Conservation (phyloP, 2,888 invertebrate species). For the Xanthia icteritia region DNA sequence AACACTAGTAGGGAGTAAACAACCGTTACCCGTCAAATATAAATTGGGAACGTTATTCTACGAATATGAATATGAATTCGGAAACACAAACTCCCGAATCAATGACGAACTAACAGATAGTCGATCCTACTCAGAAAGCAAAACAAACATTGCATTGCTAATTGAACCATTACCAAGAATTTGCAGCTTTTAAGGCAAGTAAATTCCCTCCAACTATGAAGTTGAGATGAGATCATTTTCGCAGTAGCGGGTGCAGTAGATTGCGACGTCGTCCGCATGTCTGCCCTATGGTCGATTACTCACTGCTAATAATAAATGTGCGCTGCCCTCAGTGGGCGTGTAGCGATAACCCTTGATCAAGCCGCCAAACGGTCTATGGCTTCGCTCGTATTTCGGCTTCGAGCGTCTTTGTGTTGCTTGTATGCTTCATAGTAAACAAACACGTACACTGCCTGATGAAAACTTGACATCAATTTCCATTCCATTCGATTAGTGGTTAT, state of each 20-base stretch:
- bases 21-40: not conserved
- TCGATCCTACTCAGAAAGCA: not conserved
- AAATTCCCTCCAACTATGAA: slow-evolving; percentile 21
- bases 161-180: slow-evolving; percentile 14
- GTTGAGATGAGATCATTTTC: slow-evolving; percentile 45
- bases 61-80: slow-evolving; percentile 3
- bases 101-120: slow-evolving; percentile 4
- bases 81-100: slow-evolving; percentile 24
- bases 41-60: no score
- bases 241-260: slow-evolving; percentile 48
- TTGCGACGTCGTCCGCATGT: slow-evolving; percentile 71
- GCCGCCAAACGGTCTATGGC: slow-evolving; percentile 83
- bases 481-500: not conserved
- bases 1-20: not conserved
- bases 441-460: slow-evolving; percentile 2
- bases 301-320: slow-evolving; percentile 74
- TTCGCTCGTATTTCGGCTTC: slow-evolving; percentile 57
- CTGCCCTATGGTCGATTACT: slow-evolving; percentile 73
- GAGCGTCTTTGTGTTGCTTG: slow-evolving; percentile 55
- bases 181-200: not conserved
- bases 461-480: slow-evolving; percentile 1
- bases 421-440: slow-evolving; percentile 59
- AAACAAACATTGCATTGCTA: slow-evolving; percentile 11
- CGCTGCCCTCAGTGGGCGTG: slow-evolving; percentile 71
- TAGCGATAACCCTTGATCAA: slow-evolving; percentile 82